Evolutionary conservation across 1,140 invertebrate genomes (phyloP), one percentile per base, ranked within the genome.

Genomic region (Drosophila erecta): DNA sequence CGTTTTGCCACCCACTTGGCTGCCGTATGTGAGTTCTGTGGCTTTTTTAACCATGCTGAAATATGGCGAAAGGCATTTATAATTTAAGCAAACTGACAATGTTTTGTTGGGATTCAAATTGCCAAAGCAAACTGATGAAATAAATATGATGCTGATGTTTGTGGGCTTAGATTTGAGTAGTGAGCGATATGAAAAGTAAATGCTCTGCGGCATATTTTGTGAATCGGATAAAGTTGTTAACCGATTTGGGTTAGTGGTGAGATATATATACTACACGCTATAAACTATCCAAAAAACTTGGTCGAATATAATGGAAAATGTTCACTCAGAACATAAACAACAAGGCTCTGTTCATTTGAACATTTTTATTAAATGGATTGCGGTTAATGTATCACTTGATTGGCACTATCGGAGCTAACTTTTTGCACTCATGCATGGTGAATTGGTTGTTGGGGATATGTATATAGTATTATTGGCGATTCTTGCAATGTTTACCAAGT

Each of bases 401-500:
- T 27, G 30, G 3, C 30, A 24, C 27, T 43, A 11, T 59, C 20
- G 37, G 4, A 27, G 38, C 56, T 35, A 17, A 44, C 60, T 14
- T 20, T 20, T 4, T 12, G 30, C 22, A 37, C 22, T 46, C 41
- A 57, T 40, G 49, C 62, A 67, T 12, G 20, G n/a, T 49, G 37
- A 56, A 56, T 30, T 57, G 53, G 24, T 58, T 58, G 17, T 30
- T 24, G 22, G 35, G 15, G 14, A 41, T 40, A 61, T 24, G 38
- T 33, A 37, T 33, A 37, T 35, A 75, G 79, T 84, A 70, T 79
- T 79, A 77, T 89, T 77, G 83, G 61, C 78, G 78, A 86, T 83
- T 83, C 54, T 70, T 67, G 79, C 72, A 76, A 61, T 83, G 79
- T 89, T 87, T 87, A 81, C 83, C 74, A 76, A 66, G 67, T 66